phyloP scores from a whole-genome alignment of 2,797 vertebrate species.

The Momotus momota region DNA sequence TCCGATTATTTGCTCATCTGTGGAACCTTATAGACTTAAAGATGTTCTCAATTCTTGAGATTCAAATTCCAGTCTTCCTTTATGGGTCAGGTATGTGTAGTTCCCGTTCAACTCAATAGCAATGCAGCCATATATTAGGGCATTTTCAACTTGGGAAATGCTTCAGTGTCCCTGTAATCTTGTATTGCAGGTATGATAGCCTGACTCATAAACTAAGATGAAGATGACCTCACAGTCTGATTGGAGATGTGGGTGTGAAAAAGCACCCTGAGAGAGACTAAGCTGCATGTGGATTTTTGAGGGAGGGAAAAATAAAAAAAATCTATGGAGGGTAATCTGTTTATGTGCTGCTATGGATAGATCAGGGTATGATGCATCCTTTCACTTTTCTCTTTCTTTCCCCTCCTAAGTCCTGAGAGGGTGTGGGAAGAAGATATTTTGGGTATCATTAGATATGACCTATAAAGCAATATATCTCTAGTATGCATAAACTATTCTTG shows the following conservation, averaged over 20 bases:
- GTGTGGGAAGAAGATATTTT: conserved; percentile 11
- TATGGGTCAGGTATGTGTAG: not conserved
- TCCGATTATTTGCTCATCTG: not conserved
- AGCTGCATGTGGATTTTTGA: not conserved
- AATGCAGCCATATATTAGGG: not conserved
- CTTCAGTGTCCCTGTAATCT: not conserved
- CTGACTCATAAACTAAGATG: conserved; percentile 10
- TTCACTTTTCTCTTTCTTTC: not conserved
- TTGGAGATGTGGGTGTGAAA: not conserved
- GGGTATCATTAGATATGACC: not conserved
- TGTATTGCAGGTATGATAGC: not conserved
- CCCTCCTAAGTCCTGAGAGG: not conserved
- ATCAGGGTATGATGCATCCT: not conserved
- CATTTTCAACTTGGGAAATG: conserved; percentile 18
- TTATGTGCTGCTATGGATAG: not conserved
- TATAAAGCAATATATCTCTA: not conserved
- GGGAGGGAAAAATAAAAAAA: not conserved
- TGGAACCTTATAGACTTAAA: not conserved
- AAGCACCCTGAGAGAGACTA: not conserved
- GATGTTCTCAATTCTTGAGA: not conserved
- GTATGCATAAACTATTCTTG: not conserved
- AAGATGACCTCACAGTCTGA: not conserved
- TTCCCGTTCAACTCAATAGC: not conserved
- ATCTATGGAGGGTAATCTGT: not conserved
- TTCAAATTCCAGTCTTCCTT: not conserved